phyloP scores from a whole-genome alignment of 2,113 vertebrate species.

The Ranitomeya variabilis region DNA sequence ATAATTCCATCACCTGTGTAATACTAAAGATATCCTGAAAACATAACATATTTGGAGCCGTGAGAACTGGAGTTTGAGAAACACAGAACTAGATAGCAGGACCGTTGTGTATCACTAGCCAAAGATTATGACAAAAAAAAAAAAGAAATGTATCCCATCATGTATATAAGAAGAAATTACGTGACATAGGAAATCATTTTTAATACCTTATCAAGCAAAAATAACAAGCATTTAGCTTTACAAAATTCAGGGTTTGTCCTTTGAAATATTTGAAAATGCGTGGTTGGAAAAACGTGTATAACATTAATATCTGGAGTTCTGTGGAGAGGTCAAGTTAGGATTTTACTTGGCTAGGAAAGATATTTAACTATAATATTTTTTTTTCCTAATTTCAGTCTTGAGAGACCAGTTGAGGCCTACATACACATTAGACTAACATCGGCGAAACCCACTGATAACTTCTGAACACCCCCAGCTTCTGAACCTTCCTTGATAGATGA shows the following conservation, averaged over 20 bases:
- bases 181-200: background rate
- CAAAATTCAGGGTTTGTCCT: background rate
- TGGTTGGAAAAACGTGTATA: background rate
- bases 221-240: background rate
- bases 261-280: background rate
- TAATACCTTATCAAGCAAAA: background rate
- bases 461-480: too few relatives aligned
- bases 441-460: too few relatives aligned
- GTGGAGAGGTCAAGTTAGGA: slow-evolving; percentile 7
- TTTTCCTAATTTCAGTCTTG: background rate
- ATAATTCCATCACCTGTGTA: too few relatives aligned
- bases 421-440: too few relatives aligned
- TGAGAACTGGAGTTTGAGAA: too few relatives aligned
- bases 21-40: too few relatives aligned
- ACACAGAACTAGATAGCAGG: background rate
- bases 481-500: too few relatives aligned
- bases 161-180: background rate
- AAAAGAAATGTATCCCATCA: background rate
- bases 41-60: too few relatives aligned
- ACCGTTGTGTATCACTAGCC: too few relatives aligned
- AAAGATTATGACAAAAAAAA: background rate
- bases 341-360: background rate
- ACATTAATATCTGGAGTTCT: background rate
- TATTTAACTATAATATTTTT: background rate
- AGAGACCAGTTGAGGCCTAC: background rate